A percentile compares a stretch with the other conserved stretches of the same genome.
Evolutionary conservation across 1,140 invertebrate species (phyloP).

Genomic region (Trachymyrmex cornetzi): DNA sequence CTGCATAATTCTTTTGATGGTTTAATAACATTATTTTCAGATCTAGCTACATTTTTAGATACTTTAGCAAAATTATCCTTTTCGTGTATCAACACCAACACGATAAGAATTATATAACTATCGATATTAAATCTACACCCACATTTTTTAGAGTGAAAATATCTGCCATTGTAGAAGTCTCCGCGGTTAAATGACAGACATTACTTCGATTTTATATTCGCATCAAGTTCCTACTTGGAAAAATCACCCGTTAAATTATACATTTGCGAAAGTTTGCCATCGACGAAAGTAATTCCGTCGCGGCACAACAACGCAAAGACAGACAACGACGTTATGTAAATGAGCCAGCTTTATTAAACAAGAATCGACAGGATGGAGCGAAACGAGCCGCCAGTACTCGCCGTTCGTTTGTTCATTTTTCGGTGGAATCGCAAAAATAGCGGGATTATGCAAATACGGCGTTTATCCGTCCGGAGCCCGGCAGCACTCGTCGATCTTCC

Average conservation of each 20-base stretch:
- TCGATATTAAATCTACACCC: no score
- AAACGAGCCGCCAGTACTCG: conserved; percentile 14
- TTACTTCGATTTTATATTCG: neutral
- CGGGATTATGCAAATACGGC: conserved; percentile 54
- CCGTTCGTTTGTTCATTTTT: conserved; percentile 59
- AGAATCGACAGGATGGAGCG: conserved; percentile 58
- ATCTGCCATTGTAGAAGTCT: neutral
- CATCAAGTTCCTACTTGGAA: neutral
- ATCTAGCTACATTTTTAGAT: no score
- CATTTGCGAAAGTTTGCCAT: conserved; percentile 4
- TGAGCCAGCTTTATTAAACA: conserved; percentile 59
- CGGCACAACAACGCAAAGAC: conserved; percentile 33
- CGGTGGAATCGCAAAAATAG: conserved; percentile 59
- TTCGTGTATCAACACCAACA: no score
- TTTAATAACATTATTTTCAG: no score
- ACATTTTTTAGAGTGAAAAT: no score
- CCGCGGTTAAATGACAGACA: neutral
- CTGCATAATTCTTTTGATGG: no score
- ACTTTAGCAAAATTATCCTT: no score
- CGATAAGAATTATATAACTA: no score
- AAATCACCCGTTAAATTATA: conserved; percentile 33
- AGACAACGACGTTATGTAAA: conserved; percentile 52
- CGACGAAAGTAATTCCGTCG: conserved; percentile 48
- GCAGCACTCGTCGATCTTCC: conserved; percentile 56
- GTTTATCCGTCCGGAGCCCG: conserved; percentile 49